phyloP scores from a whole-genome alignment of 35 echinoderm and acorn worm genomes.

The Apostichopus japonicus region DNA sequence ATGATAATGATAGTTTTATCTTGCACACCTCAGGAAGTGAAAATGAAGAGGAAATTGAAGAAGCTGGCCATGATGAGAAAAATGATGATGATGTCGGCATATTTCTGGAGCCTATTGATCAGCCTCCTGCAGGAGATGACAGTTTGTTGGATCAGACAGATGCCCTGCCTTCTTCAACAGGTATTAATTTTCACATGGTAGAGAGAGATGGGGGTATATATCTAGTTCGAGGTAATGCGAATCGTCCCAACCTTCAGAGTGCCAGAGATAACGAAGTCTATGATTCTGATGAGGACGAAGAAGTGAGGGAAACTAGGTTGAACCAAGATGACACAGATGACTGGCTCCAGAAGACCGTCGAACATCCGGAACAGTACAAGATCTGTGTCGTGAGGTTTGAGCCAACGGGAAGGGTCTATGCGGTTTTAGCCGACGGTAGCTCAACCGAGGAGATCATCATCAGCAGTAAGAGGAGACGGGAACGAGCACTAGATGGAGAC shows the following conservation, averaged over 20 bases:
- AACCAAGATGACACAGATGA: slow-evolving; percentile 53
- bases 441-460: slow-evolving; percentile 66
- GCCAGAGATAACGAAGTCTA: slow-evolving; percentile 58
- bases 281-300: slow-evolving; percentile 80
- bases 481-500: slow-evolving; percentile 34
- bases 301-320: background rate
- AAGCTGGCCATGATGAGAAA: background rate
- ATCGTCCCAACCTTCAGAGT: slow-evolving; percentile 62
- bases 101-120: background rate
- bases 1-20: slow-evolving; percentile 12
- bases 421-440: slow-evolving; percentile 63
- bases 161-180: background rate
- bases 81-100: background rate
- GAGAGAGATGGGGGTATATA: slow-evolving; percentile 56
- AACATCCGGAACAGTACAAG: slow-evolving; percentile 72
- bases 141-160: background rate
- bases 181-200: slow-evolving; percentile 61
- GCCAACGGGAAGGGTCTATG: slow-evolving; percentile 65
- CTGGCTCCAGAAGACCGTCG: background rate
- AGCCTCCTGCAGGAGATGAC: background rate
- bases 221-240: slow-evolving; percentile 34
- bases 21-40: background rate
- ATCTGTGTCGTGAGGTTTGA: slow-evolving; percentile 73
- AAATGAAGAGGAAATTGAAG: background rate
- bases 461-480: slow-evolving; percentile 67